phyloP scores from a whole-genome alignment of 2,113 vertebrate species.

The Plecotus auritus region DNA sequence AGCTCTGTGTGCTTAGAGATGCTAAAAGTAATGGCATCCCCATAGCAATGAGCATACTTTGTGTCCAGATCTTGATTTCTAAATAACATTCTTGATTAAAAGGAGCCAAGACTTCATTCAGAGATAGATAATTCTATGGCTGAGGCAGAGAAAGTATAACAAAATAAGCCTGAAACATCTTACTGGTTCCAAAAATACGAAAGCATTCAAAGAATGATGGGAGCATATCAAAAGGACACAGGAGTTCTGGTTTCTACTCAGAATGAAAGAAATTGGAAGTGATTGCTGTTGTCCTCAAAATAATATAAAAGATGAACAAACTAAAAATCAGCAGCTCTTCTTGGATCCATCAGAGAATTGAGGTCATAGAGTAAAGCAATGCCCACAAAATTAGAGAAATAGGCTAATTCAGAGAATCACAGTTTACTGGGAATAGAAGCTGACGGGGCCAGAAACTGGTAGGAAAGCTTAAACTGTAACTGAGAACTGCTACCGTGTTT shows the following conservation, averaged over 20 bases:
- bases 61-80: neutral
- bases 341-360: neutral
- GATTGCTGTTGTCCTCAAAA: neutral
- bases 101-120: neutral
- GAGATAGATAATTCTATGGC: neutral
- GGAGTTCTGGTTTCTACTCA: neutral
- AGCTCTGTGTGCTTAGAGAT: neutral
- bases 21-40: neutral
- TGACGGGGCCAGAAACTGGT: neutral
- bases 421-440: neutral
- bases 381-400: neutral
- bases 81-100: conserved; percentile 3
- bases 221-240: neutral
- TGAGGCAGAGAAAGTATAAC: neutral
- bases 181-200: neutral
- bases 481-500: neutral
- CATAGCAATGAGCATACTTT: neutral
- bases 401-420: neutral
- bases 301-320: neutral
- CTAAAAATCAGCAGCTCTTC: neutral
- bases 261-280: conserved; percentile 22
- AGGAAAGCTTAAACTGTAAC: neutral
- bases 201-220: neutral
- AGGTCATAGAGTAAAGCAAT: neutral
- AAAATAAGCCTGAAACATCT: neutral